phyloP scores from a whole-genome alignment of 1,140 invertebrate species.

The Anadara kagoshimensis region DNA sequence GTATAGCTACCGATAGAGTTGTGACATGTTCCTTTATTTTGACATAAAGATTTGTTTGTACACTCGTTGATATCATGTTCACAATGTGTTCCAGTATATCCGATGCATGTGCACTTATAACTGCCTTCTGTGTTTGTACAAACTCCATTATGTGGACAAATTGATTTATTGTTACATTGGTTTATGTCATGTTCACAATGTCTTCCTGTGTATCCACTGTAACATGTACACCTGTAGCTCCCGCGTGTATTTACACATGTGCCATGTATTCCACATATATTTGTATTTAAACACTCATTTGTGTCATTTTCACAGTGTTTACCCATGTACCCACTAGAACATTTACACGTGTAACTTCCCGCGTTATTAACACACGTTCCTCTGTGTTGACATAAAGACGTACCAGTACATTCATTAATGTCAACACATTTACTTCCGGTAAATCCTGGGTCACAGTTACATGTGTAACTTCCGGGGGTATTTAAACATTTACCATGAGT shows the following conservation, averaged over 20 bases:
- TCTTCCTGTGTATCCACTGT: constrained; percentile 11
- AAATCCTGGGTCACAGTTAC: not conserved
- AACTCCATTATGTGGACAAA: too few species aligned
- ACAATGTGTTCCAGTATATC: constrained; percentile 8
- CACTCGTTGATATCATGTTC: too few species aligned
- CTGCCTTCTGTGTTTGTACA: constrained; percentile 44
- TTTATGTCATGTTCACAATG: constrained; percentile 34
- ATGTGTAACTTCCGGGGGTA: not conserved
- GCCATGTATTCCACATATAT: constrained; percentile 7
- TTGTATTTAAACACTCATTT: not conserved
- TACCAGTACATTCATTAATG: not conserved
- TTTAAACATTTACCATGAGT: not conserved
- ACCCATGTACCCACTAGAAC: not conserved
- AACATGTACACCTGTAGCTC: constrained; percentile 21
- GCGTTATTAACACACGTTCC: not conserved
- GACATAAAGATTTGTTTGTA: too few species aligned
- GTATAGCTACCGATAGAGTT: not conserved
- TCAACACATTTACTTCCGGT: not conserved
- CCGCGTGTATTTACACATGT: constrained; percentile 11
- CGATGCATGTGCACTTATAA: constrained; percentile 46
- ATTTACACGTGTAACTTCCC: not conserved
- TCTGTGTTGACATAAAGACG: constrained; percentile 1
- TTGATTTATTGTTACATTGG: too few species aligned
- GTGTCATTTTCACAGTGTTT: not conserved
- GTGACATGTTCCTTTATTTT: too few species aligned